These are phyloP conservation scores for Rhagoletis pomonella DNA, from an alignment of 1,140 invertebrate genomes.

Conservation along the genomic window DNA sequence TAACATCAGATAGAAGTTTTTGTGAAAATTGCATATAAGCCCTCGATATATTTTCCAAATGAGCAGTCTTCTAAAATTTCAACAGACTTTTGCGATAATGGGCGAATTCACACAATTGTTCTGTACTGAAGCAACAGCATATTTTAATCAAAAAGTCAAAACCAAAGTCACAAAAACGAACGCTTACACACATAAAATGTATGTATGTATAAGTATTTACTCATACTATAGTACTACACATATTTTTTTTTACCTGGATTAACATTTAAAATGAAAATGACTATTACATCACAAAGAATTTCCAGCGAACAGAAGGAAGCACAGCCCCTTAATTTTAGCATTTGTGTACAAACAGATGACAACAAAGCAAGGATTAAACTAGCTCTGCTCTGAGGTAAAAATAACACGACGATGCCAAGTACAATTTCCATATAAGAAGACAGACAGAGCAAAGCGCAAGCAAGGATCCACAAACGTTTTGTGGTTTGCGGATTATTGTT, in stretches of 20 bases:
- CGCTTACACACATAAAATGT: not conserved
- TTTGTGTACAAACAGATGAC: slow-evolving; percentile 45
- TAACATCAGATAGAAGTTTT: too few species aligned
- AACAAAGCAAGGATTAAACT: slow-evolving; percentile 25
- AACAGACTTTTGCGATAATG: not conserved
- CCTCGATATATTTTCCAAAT: too few species aligned
- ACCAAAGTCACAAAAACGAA: not conserved
- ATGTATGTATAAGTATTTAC: not conserved
- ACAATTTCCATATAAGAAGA: slow-evolving; percentile 10
- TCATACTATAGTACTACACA: not conserved
- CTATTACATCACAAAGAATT: not conserved
- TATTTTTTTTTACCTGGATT: not conserved
- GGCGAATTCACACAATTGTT: slow-evolving; percentile 22
- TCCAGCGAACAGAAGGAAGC: not conserved
- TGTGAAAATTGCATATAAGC: too few species aligned
- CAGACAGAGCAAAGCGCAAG: not conserved
- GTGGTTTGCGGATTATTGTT: slow-evolving; percentile 32
- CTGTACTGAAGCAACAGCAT: not conserved
- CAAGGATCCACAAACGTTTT: slow-evolving; percentile 45
- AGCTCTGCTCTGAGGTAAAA: not conserved
- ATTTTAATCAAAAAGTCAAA: slow-evolving; percentile 18
- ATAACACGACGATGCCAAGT: not conserved
- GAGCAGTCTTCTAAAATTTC: too few species aligned
- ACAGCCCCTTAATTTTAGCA: too few species aligned
- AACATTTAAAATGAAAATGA: not conserved